Base-by-base conservation (phyloP, 2,113 vertebrate species). In the Acrocephalus kingi region DNA sequence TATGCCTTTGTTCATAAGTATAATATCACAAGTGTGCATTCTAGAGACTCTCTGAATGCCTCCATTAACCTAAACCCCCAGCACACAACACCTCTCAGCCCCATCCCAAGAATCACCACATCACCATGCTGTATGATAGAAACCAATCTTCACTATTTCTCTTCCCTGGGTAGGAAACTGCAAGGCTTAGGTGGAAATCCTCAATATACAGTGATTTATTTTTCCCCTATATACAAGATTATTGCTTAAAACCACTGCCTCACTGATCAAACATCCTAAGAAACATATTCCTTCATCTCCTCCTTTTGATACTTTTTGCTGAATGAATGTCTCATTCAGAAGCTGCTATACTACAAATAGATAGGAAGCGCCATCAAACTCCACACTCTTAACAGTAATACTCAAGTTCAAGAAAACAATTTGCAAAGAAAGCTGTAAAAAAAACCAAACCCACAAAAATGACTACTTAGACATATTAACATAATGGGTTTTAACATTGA, bases 401-500 rank as follows among this genome's bases (percentile, higher is more conserved):
- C 23, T 64, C 11, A 62, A 51, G 20, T 31, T 64, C 43, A 86
- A 56, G 25, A 75, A 69, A 83, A 54, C 3, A 64, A 63, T 25
- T 69, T 62, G 22, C 25, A 71, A 92, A 58, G 16, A 68, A 59
- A 55, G 15, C 7, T 69, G 17, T 17, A 37, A 59, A 52, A 24
- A 24, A 17, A 8, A 6, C 0, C 3, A 48, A 25, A 2, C 1
- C 1, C 22, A 22, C 10, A 54, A 43, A 87, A 93, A 73, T 18
- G 5, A 37, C 9, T 63, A 37, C 45, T 41, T 90, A 12, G 11
- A 30, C 13, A 13, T 73, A 71, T 28, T 55, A 88, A 46, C 5
- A 45, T 11, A 75, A 75, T 22, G 4, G 1, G 21, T 69, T 68
- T 76, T n/a, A 79, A 73, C 28, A 61, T 0, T 59, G 25, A 86